Base-by-base conservation (phyloP, 2,113 vertebrate genomes). In the Plestiodon gilberti region DNA sequence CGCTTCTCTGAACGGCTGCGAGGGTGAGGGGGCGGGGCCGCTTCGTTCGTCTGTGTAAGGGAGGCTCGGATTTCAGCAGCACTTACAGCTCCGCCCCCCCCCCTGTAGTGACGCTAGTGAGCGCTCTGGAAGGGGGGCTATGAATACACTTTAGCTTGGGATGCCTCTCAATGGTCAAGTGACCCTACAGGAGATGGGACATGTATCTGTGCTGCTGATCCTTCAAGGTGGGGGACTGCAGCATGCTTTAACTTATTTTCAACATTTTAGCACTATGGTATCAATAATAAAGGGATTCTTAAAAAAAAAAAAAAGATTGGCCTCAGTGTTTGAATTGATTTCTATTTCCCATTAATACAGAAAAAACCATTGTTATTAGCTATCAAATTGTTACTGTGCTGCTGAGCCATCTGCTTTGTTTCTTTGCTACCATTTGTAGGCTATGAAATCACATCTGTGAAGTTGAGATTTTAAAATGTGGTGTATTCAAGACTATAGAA, bases 401-500 rank as follows among this genome's bases (percentile, higher is more conserved):
- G 55, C 86, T 91, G 91, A 91, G 75, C 40, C 85, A 40, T 90
- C 90, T 93, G 78, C 82, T 61, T 84, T 89, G 73, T 48, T 52
- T 90, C 89, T 87, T 83, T 94, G 84, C 81, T 88, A 70, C 62
- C 35, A 25, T 79, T 81, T 88, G 62, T 87, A 84, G 61, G 69
- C 84, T 91, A 86, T 89, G 92, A 94, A 96, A 94, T 48, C 33
- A 89, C 87, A 69, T n/a, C 88, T 87, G 82, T 93, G 35, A 93
- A 91, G 90, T 90, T 84, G 88, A 87, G 5, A 70, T 20, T 92
- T 82, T 92, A 86, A 85, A 88, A 91, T 87, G 79, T 87, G 65
- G n/a, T 85, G 88, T 87, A 92, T 88, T 91, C 94, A 75, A 85
- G 80, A 69, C 89, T 89, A 87, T 89, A 73, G 25, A 59, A 8